phyloP scores from a whole-genome alignment of 2,113 vertebrate species.

The Tachuris rubrigastra region DNA sequence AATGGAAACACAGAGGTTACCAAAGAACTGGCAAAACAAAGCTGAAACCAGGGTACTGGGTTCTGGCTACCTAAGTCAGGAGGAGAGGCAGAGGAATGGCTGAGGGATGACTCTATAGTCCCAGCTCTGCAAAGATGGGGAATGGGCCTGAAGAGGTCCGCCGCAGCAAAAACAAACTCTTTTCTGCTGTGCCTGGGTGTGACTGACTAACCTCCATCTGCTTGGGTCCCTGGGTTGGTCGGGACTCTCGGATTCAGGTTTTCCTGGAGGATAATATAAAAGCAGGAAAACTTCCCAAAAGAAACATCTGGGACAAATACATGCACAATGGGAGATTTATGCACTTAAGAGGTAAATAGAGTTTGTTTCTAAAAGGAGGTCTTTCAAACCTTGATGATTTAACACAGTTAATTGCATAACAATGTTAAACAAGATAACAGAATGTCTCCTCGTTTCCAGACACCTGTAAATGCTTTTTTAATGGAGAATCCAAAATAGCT shows the following conservation, averaged over 20 bases:
- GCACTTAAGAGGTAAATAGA: neutral
- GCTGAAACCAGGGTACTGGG: neutral
- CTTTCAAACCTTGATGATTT: neutral
- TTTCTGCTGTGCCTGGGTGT: neutral
- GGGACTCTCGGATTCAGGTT: neutral
- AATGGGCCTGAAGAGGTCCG: neutral
- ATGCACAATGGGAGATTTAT: neutral
- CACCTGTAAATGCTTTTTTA: neutral
- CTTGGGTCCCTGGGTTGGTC: neutral
- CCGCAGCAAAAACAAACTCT: neutral
- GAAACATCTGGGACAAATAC: neutral
- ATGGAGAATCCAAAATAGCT: neutral
- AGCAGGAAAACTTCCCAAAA: neutral
- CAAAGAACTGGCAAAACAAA: neutral
- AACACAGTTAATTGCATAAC: neutral
- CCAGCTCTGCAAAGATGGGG: neutral
- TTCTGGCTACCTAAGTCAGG: fast-evolving
- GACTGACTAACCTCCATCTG: neutral
- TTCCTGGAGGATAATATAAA: neutral
- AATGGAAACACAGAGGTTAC: neutral
- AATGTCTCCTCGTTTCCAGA: neutral
- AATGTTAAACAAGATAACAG: neutral
- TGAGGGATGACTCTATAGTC: fast-evolving
- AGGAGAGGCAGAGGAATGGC: neutral
- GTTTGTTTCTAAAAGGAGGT: neutral